Base-by-base conservation (phyloP, 2,888 invertebrate genomes). In the Phragmatobia fuliginosa region DNA sequence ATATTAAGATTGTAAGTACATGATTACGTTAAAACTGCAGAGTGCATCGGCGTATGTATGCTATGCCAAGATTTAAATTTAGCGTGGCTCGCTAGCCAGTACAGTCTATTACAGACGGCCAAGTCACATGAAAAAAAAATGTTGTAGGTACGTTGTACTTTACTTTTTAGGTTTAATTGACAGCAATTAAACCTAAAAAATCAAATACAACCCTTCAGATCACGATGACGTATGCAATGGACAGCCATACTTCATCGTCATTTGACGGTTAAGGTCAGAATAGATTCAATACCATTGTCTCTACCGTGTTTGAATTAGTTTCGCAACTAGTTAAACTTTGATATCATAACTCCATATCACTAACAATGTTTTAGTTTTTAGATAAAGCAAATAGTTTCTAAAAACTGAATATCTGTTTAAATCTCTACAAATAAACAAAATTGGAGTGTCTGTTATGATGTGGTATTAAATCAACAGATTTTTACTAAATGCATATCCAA, bases 11-110 rank as follows among this genome's bases (percentile, higher is more conserved):
- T 82, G 75, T 75, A 80, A 82, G 82, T 83, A 80, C 71, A 71
- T 81, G 36, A 64, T 64, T 82, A 79, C 77, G 81, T 79, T 82
- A 84, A 82, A 84, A 79, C 81, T 84, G 72, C 78, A 67, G 78
- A 85, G 82, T 81, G 83, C 82, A 83, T 78, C 80, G 80, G n/a
- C 77, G 82, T 80, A 81, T 76, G 74, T 75, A 83, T 80, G 73
- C 76, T 74, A 86, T 92, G 92, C 92, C 92, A 92, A 92, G 88
- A 86, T 88, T 91, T 87, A 92, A 87, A 90, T 89, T 85, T 92
- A 92, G 92, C 82, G 33, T 78, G 62, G 67, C 83, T 83, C 78
- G 82, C 83, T 83, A 78, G 84, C 84, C 83, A 87, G 87, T 88
- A 85, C 85, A 84, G 79, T 85, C 83, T 87, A 87, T 80, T 83